phyloP scores from a whole-genome alignment of 2,888 invertebrate genomes.

The Zhuqinia jingwanae region DNA sequence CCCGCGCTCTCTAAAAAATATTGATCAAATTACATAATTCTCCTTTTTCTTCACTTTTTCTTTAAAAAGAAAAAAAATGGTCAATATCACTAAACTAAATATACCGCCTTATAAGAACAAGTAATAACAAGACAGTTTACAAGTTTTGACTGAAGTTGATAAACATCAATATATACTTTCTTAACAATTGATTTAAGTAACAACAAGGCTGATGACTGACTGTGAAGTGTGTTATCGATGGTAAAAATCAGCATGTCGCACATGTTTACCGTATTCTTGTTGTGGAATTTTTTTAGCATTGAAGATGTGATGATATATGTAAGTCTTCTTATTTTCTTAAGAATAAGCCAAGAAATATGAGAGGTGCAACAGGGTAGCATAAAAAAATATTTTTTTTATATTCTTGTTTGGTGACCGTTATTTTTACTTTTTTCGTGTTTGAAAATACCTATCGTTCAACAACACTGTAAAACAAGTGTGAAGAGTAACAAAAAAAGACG shows the following conservation, averaged over 20 bases:
- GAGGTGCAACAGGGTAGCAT: background rate
- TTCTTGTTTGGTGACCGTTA: conserved; percentile 9
- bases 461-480: background rate
- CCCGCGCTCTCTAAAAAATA: conserved; percentile 28
- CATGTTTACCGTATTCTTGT: background rate
- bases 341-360: background rate
- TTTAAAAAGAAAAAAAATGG: background rate
- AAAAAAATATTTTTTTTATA: background rate
- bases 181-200: background rate
- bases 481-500: background rate
- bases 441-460: background rate
- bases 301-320: background rate
- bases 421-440: conserved; percentile 8
- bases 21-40: conserved; percentile 44
- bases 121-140: conserved; percentile 32
- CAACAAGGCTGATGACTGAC: conserved; percentile 11
- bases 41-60: background rate
- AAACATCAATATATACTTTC: background rate
- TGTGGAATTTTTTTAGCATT: conserved; percentile 1
- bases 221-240: background rate
- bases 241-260: conserved; percentile 20
- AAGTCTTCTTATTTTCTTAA: background rate
- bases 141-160: conserved; percentile 16
- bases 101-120: background rate
- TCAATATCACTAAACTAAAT: conserved; percentile 2